Percentiles rank a stretch among this genome's conserved stretches.
phyloP scores from a whole-genome alignment of 2,888 invertebrate genomes.

The Pseudococcus longispinus region DNA sequence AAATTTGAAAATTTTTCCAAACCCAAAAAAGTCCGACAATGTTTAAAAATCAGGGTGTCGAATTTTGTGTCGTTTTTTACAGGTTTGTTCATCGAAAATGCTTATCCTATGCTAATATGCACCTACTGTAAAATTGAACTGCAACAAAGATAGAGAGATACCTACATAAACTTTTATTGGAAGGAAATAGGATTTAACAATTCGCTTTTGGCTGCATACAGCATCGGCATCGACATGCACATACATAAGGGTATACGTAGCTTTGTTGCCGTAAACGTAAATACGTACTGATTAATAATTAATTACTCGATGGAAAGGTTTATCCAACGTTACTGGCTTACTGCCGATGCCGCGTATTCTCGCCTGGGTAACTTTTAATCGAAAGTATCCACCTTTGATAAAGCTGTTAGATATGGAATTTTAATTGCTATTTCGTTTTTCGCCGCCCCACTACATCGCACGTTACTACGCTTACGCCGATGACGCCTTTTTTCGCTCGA shows the following conservation, averaged over 20 bases:
- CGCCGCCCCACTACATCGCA: background rate
- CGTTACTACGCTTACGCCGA: background rate
- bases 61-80: too few species aligned
- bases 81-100: too few species aligned
- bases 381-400: constrained; percentile 10
- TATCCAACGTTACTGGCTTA: background rate
- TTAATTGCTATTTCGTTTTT: constrained; percentile 10
- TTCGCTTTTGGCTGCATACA: background rate
- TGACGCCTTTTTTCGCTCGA: background rate
- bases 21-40: too few species aligned
- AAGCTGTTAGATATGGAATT: constrained; percentile 30
- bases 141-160: background rate
- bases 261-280: background rate
- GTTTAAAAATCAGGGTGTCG: too few species aligned
- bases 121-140: background rate
- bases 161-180: background rate
- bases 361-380: constrained; percentile 1
- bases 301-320: constrained; percentile 19
- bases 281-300: constrained; percentile 16
- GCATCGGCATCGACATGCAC: background rate
- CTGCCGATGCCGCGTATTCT: background rate
- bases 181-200: background rate
- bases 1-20: too few species aligned
- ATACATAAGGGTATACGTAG: background rate
- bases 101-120: too few species aligned